phyloP scores from a whole-genome alignment of 2,888 invertebrate genomes.

The Dastarcus helophoroides region DNA sequence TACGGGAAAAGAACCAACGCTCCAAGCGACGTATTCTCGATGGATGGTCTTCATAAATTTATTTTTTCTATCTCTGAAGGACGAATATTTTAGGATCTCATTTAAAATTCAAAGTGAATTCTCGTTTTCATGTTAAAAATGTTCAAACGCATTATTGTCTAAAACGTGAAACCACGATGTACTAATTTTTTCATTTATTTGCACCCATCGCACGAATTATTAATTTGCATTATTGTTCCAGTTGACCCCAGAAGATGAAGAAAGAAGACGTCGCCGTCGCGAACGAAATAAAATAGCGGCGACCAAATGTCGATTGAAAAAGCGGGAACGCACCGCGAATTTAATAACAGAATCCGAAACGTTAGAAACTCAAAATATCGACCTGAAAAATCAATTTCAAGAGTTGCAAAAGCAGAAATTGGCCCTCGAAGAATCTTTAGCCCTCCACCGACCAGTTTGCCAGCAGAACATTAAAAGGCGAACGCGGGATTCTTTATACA shows the following conservation, averaged over 20 bases:
- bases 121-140: no score
- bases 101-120: no score
- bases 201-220: no score
- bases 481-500: conserved; percentile 27
- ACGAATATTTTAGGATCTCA: no score
- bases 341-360: conserved; percentile 78
- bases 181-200: no score
- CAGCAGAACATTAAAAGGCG: conserved; percentile 36
- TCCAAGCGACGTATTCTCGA: no score
- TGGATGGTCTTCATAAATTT: no score
- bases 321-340: conserved; percentile 78
- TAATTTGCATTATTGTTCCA: conserved; percentile 40
- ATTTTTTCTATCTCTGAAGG: no score
- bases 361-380: conserved; percentile 73
- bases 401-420: conserved; percentile 69
- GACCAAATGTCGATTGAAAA: conserved; percentile 88
- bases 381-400: conserved; percentile 72
- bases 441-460: conserved; percentile 62
- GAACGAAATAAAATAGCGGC: conserved; percentile 92
- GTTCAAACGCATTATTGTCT: no score
- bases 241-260: conserved; percentile 88
- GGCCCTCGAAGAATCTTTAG: conserved; percentile 67
- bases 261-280: conserved; percentile 69
- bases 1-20: no score
- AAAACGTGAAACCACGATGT: no score